Evolutionary conservation across 2,797 vertebrate genomes (phyloP).

Genomic region (Brachyalestes nurse): DNA sequence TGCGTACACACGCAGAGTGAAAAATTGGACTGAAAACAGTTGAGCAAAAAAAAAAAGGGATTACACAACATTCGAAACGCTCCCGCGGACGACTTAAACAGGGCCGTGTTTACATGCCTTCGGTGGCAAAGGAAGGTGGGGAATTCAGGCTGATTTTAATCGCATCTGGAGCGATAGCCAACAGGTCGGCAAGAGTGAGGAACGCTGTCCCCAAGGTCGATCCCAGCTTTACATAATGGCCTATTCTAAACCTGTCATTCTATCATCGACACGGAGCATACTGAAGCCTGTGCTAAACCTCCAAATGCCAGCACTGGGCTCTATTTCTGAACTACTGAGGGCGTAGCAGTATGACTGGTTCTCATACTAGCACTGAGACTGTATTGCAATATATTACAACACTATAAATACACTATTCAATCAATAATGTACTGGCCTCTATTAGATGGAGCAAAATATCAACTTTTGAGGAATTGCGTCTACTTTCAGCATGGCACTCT

Average conservation of each 20-base stretch:
- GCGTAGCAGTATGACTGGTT: background rate
- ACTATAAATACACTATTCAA: too few species aligned
- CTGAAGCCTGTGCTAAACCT: background rate
- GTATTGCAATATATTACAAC: too few species aligned
- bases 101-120: constrained; percentile 8
- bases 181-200: constrained; percentile 9
- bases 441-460: too few species aligned
- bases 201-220: background rate
- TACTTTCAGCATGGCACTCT: background rate
- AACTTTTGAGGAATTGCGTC: too few species aligned
- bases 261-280: background rate
- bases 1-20: background rate
- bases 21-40: constrained; percentile 21
- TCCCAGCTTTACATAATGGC: background rate
- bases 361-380: background rate
- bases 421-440: too few species aligned
- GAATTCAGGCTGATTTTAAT: background rate
- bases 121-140: background rate
- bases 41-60: background rate
- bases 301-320: background rate
- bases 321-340: background rate
- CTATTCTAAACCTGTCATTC: background rate
- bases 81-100: background rate
- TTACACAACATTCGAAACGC: constrained; percentile 31
- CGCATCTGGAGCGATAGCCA: background rate